A percentile compares a stretch with the other conserved stretches of the same genome.
phyloP scores from a whole-genome alignment of 2,113 vertebrate species.

The Callipepla californica region DNA sequence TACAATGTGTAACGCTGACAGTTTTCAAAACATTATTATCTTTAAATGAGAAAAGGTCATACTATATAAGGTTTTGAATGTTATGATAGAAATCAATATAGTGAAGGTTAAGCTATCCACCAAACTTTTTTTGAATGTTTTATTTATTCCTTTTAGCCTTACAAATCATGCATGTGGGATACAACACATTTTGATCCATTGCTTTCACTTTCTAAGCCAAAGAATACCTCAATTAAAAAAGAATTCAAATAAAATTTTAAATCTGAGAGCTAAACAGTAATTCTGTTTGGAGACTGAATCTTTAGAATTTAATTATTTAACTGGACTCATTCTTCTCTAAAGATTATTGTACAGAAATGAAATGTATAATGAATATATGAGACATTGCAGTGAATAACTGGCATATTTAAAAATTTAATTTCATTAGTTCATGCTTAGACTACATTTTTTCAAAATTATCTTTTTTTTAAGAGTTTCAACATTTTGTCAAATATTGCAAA shows the following conservation, averaged over 20 bases:
- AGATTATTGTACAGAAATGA: background rate
- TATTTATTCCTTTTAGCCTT: constrained; percentile 61
- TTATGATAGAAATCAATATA: constrained; percentile 75
- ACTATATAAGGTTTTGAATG: constrained; percentile 67
- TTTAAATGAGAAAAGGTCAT: constrained; percentile 72
- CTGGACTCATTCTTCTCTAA: background rate
- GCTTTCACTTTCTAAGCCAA: background rate
- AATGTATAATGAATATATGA: background rate
- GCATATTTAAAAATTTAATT: background rate
- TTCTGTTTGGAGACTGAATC: background rate
- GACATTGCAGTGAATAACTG: background rate
- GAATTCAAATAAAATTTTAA: background rate
- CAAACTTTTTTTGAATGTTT: constrained; percentile 68
- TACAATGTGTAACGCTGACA: constrained; percentile 26
- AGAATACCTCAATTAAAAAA: background rate
- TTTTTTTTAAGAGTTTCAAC: background rate
- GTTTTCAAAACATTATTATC: constrained; percentile 56
- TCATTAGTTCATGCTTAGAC: background rate
- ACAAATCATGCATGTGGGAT: constrained; percentile 65
- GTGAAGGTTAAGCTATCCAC: constrained; percentile 66
- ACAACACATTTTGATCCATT: background rate
- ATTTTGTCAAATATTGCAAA: background rate
- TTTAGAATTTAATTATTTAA: background rate
- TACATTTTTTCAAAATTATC: background rate
- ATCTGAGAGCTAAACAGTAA: background rate